A percentile compares a stretch with the other conserved stretches of the same genome.
phyloP scores from a whole-genome alignment of 2,797 vertebrate species.

The Epinephelus coioides region DNA sequence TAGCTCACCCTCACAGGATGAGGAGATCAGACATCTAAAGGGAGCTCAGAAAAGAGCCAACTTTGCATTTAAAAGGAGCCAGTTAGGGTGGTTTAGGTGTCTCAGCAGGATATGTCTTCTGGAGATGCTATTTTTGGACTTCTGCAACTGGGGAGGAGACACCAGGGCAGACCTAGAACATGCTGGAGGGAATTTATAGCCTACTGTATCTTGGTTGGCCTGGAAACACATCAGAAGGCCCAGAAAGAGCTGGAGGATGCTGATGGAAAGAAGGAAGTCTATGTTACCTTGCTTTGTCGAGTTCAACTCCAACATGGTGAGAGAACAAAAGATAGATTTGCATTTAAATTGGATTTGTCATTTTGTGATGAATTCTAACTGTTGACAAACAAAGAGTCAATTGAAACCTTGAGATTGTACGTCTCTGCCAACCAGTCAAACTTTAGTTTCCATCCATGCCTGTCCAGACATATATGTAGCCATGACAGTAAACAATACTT shows the following conservation, averaged over 20 bases:
- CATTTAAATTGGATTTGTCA: neutral
- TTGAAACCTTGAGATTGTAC: no score
- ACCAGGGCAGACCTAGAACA: slow-evolving; percentile 11
- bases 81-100: neutral
- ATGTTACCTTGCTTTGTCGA: neutral
- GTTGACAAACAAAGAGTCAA: neutral
- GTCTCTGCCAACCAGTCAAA: no score
- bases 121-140: slow-evolving; percentile 5
- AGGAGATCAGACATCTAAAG: neutral
- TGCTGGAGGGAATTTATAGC: slow-evolving; percentile 10
- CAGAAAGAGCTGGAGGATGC: neutral
- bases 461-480: no score
- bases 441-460: no score
- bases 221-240: slow-evolving; percentile 10
- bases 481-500: no score
- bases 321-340: neutral
- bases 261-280: neutral
- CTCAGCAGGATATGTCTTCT: neutral
- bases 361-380: neutral
- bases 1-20: neutral
- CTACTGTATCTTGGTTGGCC: neutral
- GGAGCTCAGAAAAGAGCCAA: neutral
- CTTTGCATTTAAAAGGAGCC: neutral
- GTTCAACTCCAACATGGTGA: neutral
- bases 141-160: slow-evolving; percentile 8